These are phyloP conservation scores for Synchiropus splendidus DNA, from an alignment of 2,113 vertebrate genomes.

Conservation along the genomic window DNA sequence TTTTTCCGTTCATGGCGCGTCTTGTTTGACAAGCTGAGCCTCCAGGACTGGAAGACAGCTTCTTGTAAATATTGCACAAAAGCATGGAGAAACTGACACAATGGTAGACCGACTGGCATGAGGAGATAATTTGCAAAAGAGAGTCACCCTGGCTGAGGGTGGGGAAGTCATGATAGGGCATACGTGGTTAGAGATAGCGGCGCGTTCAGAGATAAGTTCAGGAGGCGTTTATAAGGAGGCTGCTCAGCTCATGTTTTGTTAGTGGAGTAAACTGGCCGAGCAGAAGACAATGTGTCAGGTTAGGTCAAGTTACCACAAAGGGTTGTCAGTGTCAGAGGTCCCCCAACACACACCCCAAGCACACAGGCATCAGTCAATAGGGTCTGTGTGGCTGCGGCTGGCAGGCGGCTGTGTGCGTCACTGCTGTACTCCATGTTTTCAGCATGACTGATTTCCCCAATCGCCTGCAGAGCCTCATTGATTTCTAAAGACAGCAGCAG, in stretches of 20 bases:
- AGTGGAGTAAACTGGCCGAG: background rate
- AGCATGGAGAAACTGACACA: constrained; percentile 5
- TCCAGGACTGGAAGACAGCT: too few relatives aligned
- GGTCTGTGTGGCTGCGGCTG: constrained; percentile 40
- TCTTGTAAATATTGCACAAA: too few relatives aligned
- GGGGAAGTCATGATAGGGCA: constrained; percentile 18
- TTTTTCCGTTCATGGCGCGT: too few relatives aligned
- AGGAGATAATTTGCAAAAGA: constrained; percentile 22
- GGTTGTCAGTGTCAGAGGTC: constrained; percentile 58
- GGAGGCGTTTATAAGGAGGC: too few relatives aligned
- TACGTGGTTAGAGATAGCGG: constrained; percentile 16
- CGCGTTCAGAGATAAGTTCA: constrained; percentile 26
- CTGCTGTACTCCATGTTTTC: constrained; percentile 63
- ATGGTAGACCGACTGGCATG: constrained; percentile 9
- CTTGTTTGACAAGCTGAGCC: too few relatives aligned
- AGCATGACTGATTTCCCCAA: constrained; percentile 67
- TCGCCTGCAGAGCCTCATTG: constrained; percentile 57
- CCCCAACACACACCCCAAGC: constrained; percentile 21
- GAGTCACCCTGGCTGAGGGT: constrained; percentile 17
- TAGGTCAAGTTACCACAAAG: constrained; percentile 44
- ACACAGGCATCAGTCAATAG: constrained; percentile 52
- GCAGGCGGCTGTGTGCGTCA: constrained; percentile 55
- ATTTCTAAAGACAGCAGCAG: constrained; percentile 34
- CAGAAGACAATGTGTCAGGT: constrained; percentile 36
- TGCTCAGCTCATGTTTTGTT: too few relatives aligned